Evolutionary conservation across 2,113 vertebrate genomes (phyloP), one percentile per base, ranked within the genome.

Genomic region (Ascaphus truei): DNA sequence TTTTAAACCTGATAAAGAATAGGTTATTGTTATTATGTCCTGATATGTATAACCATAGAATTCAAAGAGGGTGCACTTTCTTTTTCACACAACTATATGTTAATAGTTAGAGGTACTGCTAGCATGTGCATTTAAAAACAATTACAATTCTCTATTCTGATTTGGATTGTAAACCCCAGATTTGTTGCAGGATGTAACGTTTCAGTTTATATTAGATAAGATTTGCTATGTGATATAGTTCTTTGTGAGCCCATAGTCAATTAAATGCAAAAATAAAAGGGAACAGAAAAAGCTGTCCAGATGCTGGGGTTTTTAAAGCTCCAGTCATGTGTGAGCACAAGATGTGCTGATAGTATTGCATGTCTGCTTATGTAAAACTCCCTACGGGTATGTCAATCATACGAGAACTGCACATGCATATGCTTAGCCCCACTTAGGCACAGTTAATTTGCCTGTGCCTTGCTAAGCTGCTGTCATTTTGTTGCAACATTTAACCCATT

Each of bases 271-370:
- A 73, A 26, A 47, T 23, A 2, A 47, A 57, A 68, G 41, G 31
- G 52, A 26, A 53, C 45, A 53, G 48, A 62, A 65, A 60, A 53
- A 41, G 36, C n/a, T 58, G 36, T 64, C 68, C 72, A 72, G 68
- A 62, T 74, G 61, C 57, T 31, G 31, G 45, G 25, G 12, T 59
- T 57, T 63, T 6, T 11, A 39, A 50, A 43, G 45, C 50, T 25
- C 22, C 23, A 56, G 5, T 62, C 72, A 69, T 74, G 39, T 65
- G 43, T 73, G 60, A 75, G 25, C 33, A 51, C 67, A 62, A 73
- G 67, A 73, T 76, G 72, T 74, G 53, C 22, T 58, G 31, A 68
- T 67, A 47, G 47, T 48, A 39, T 27, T 56, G 20, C 25, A 55
- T 43, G 48, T 23, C 37, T 62, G 13, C 57, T 62, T 58, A 72